These are phyloP conservation scores for Scaptomyza caliginosa DNA, from an alignment of 2,888 invertebrate genomes.

Conservation along the genomic window DNA sequence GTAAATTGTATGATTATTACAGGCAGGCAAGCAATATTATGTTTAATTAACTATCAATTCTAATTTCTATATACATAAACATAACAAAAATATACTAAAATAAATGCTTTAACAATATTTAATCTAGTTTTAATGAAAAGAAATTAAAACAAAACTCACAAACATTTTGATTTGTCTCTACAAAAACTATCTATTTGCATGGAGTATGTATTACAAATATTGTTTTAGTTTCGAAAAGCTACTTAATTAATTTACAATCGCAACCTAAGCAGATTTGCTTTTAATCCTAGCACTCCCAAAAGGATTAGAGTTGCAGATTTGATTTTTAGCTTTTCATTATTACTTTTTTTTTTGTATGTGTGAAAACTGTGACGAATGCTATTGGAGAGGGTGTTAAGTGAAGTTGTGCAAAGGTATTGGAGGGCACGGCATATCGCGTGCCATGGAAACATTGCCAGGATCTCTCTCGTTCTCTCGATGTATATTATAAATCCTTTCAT, in stretches of 20 bases:
- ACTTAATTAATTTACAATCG: not conserved
- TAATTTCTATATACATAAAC: not conserved
- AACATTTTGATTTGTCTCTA: not conserved
- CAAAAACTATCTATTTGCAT: no score
- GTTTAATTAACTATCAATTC: slow-evolving; percentile 10
- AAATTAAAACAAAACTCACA: slow-evolving; percentile 59
- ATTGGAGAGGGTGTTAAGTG: slow-evolving; percentile 22
- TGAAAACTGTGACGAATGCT: slow-evolving; percentile 43
- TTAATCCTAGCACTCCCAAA: slow-evolving; percentile 21
- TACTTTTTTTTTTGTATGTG: not conserved
- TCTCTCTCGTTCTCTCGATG: slow-evolving; percentile 8
- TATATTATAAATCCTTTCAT: slow-evolving; percentile 19
- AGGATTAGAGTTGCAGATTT: slow-evolving; percentile 30
- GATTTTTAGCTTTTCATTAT: not conserved
- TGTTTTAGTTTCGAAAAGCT: not conserved
- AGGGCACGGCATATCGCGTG: slow-evolving; percentile 67
- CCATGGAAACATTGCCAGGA: slow-evolving; percentile 46
- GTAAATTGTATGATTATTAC: slow-evolving; percentile 18
- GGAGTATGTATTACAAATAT: not conserved
- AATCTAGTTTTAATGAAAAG: slow-evolving; percentile 34
- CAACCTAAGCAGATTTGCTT: not conserved
- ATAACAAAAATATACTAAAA: slow-evolving; percentile 4
- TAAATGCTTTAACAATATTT: no score
- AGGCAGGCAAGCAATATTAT: slow-evolving; percentile 68
- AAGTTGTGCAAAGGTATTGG: slow-evolving; percentile 7